These are phyloP conservation scores for Contarinia nasturtii DNA, from an alignment of 1,140 invertebrate species.

Conservation along the genomic window DNA sequence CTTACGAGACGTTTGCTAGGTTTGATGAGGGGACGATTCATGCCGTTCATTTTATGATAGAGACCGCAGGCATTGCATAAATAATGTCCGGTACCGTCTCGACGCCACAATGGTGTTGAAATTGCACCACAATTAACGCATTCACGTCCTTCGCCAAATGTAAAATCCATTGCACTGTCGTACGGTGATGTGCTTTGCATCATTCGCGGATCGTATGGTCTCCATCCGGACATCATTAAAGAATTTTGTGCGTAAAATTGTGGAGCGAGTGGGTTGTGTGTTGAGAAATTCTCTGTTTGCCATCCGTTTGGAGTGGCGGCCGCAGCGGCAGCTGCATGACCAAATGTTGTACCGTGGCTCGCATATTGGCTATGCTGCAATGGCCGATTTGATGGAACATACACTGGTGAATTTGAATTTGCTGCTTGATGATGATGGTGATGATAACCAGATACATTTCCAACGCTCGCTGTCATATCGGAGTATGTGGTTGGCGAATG, in stretches of 20 bases:
- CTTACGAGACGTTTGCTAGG: conserved; percentile 78
- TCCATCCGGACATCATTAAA: conserved; percentile 59
- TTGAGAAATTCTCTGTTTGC: conserved; percentile 16
- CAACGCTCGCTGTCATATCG: conserved; percentile 19
- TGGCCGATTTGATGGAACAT: conserved; percentile 29
- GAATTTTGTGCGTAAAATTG: conserved; percentile 51
- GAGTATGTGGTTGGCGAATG: conserved; percentile 17
- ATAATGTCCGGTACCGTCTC: conserved; percentile 92
- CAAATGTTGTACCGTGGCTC: conserved; percentile 19
- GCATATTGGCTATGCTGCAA: conserved; percentile 22
- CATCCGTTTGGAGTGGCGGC: conserved; percentile 15
- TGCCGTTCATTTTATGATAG: conserved; percentile 92
- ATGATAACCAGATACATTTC: conserved; percentile 22
- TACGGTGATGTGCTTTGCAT: conserved; percentile 57
- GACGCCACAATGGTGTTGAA: conserved; percentile 84
- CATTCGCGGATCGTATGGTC: conserved; percentile 48
- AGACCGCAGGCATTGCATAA: conserved; percentile 94
- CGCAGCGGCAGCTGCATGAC: conserved; percentile 12
- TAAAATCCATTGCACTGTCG: conserved; percentile 59
- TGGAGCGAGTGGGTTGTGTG: conserved; percentile 26
- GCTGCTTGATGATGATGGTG: conserved; percentile 23
- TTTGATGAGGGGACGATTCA: conserved; percentile 76
- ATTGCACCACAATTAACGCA: conserved; percentile 95
- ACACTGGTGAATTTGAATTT: conserved; percentile 26
- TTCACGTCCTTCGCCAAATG: conserved; percentile 74